Conservation (phyloP, 2,797 vertebrate genomes). For the Thamnophis elegans region DNA sequence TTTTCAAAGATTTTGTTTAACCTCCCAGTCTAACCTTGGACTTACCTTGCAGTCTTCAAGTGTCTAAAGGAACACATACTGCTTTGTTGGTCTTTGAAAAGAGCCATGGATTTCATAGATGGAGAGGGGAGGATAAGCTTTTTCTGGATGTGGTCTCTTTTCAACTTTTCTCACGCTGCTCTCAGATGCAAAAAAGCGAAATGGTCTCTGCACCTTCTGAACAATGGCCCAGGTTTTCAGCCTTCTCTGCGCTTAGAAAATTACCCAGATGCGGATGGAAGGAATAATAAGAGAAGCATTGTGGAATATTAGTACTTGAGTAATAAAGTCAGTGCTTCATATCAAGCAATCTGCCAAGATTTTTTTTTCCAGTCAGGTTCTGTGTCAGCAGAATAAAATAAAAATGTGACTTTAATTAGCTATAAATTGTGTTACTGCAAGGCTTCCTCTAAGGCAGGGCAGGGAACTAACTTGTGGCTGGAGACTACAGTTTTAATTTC, state of each 20-base stretch:
- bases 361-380: not conserved
- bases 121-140: not conserved
- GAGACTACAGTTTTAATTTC: not conserved
- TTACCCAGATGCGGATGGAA: not conserved
- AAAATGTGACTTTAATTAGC: slow-evolving; percentile 5
- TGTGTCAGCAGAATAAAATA: slow-evolving; percentile 9
- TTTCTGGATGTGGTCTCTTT: not conserved
- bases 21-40: not conserved
- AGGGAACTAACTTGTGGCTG: not conserved
- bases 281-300: not conserved
- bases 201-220: not conserved
- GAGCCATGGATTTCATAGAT: not conserved
- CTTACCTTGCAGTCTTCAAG: not conserved
- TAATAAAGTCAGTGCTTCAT: not conserved
- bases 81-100: not conserved
- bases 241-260: not conserved
- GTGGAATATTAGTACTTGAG: not conserved
- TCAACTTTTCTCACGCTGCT: slow-evolving; percentile 3
- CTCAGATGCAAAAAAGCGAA: not conserved
- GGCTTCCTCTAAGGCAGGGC: not conserved
- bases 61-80: not conserved
- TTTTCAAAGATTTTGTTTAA: not conserved
- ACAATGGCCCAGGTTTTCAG: not conserved
- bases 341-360: not conserved
- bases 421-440: not conserved